Base-by-base conservation (phyloP, 1,140 invertebrate species). In the Aphaenogaster floridana region DNA sequence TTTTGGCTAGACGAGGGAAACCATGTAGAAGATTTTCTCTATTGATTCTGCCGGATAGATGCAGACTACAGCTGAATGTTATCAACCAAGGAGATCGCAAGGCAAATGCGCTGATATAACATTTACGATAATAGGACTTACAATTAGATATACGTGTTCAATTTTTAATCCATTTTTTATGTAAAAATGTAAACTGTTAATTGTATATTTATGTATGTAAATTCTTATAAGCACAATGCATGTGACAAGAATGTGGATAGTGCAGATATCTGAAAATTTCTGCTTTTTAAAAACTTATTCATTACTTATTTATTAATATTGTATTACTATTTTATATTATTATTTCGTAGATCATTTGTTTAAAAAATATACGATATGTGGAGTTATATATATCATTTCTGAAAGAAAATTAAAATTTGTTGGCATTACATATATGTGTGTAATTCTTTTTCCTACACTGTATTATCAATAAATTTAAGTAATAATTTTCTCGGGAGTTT, bases 381-480 rank as follows among this genome's bases (percentile, higher is more conserved):
- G 15, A 45, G 11, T 69, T 28, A 28, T 21, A 34, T 69, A 17
- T 13, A 48, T 4, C 34, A 36, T 9, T 66, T 66, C 17, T 21
- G 9, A 69, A 39, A 69, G 0, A 50, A 69, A 69, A 28, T 45
- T 5, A 21, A 57, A 39, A 42, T 59, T 42, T 28, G 8, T 42
- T 28, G 28, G n/a, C 5, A 39, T 3, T 74, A 21, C 11, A 21
- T 21, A 59, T 59, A 13, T 39, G 36, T 36, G 36, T 48, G 39
- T 50, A 74, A 1, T 39, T 17, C 4, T 63, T 63, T 78, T 13
- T 3, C 6, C 3, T 34, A 45, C n/a, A 39, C 1, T 13, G 2
- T 21, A 48, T 64, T 48, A 66, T 48, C 17, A 8, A 77, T n/a
- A 78, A 64, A 28, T 69, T 69, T 63, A 9, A 6, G 17, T 77